A percentile compares a stretch with the other conserved stretches of the same genome.
phyloP scores from a whole-genome alignment of 1,140 invertebrate genomes.

The Pinna nobilis region DNA sequence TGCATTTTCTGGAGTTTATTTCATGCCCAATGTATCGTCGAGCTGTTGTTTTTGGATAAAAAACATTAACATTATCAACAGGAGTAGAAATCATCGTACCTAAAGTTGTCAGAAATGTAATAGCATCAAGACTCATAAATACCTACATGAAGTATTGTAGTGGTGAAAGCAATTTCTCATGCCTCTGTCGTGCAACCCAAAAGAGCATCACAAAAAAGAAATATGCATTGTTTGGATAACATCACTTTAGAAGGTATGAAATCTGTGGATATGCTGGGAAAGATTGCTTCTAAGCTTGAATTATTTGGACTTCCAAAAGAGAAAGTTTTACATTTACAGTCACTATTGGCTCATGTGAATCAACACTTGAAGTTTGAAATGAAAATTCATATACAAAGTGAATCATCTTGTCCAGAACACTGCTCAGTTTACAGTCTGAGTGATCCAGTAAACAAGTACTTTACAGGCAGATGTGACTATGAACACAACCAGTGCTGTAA shows the following conservation, averaged over 20 bases:
- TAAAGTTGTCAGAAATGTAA: constrained; percentile 29
- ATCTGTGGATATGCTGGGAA: neutral
- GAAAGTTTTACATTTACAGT: neutral
- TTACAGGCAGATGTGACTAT: constrained; percentile 15
- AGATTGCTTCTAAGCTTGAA: neutral
- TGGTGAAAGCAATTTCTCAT: neutral
- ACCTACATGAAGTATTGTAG: constrained; percentile 17
- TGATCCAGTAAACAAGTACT: constrained; percentile 1
- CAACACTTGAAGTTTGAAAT: constrained; percentile 29
- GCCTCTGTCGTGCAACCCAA: neutral
- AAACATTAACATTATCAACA: constrained; percentile 22
- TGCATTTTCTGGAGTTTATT: constrained; percentile 24
- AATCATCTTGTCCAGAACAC: constrained; percentile 7
- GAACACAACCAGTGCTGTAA: constrained; percentile 1
- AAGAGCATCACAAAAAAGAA: neutral
- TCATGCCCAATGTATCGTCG: constrained; percentile 19
- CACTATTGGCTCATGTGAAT: neutral
- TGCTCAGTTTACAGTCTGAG: constrained; percentile 14
- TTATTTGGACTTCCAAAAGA: neutral
- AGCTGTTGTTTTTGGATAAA: constrained; percentile 22
- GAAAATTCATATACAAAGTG: constrained; percentile 1
- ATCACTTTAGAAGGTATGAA: constrained; percentile 1
- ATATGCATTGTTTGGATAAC: constrained; percentile 10
- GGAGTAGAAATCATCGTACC: constrained; percentile 28
- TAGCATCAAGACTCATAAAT: constrained; percentile 22